Evolutionary conservation across 2,113 vertebrate genomes (phyloP).

Genomic region (Todiramphus chloris): DNA sequence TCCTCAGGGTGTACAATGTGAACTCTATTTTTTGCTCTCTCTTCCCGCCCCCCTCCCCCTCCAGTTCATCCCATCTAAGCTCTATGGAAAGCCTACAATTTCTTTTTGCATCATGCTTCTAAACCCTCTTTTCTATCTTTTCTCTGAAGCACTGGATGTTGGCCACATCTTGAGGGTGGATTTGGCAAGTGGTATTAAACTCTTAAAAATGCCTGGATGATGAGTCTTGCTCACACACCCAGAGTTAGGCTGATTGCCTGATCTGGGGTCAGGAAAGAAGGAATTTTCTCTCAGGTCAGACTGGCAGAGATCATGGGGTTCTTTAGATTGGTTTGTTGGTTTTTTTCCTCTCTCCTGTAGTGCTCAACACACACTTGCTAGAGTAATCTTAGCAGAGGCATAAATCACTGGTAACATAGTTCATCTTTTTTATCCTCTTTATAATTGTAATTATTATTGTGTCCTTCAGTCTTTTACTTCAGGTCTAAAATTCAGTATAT

Average conservation of each 20-base stretch:
- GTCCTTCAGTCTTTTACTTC: neutral
- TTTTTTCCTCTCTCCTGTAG: neutral
- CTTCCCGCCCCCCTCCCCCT: neutral
- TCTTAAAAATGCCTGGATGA: neutral
- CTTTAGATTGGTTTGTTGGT: neutral
- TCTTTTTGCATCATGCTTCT: neutral
- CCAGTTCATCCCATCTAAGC: neutral
- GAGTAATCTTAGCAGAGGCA: neutral
- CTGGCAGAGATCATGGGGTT: neutral
- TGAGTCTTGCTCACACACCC: constrained; percentile 19
- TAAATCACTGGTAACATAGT: too few species aligned
- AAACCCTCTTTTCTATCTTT: neutral
- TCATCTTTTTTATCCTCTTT: neutral
- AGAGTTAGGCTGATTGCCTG: neutral
- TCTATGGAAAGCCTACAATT: neutral
- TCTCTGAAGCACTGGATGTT: neutral
- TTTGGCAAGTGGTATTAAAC: neutral
- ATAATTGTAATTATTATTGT: neutral
- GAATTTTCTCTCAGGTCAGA: neutral
- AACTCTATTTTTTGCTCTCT: neutral
- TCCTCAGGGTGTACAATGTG: neutral
- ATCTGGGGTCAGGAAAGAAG: neutral
- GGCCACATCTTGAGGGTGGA: neutral
- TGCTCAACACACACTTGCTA: neutral
- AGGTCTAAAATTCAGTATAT: neutral